A percentile compares a stretch with the other conserved stretches of the same genome.
phyloP scores from a whole-genome alignment of 2,113 vertebrate species.

The Takifugu bimaculatus region DNA sequence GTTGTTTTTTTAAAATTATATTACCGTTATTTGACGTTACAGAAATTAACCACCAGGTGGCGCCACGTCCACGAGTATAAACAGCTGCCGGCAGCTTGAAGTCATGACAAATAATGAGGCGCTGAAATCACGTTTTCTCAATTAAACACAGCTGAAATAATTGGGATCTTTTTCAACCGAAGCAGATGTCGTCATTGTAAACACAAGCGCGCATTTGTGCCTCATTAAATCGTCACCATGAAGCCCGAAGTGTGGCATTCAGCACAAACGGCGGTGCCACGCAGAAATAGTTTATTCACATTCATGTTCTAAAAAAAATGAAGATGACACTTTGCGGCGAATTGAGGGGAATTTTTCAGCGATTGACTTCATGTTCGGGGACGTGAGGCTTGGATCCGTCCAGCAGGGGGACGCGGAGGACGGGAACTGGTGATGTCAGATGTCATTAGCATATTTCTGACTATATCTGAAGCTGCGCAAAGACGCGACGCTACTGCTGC shows the following conservation, averaged over 20 bases:
- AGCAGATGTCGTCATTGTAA: not conserved
- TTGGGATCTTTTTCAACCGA: fast-evolving
- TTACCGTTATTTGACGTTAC: not conserved
- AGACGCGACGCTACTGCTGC: slow-evolving; percentile 66
- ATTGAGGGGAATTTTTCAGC: too few relatives aligned
- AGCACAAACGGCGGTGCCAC: not conserved
- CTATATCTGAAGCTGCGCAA: slow-evolving; percentile 64
- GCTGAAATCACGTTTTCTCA: not conserved
- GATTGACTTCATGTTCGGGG: not conserved
- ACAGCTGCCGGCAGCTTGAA: not conserved
- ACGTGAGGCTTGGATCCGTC: not conserved
- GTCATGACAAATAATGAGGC: not conserved
- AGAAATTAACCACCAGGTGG: slow-evolving; percentile 40
- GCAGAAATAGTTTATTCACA: not conserved
- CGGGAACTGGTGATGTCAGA: slow-evolving; percentile 66
- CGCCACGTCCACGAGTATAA: not conserved
- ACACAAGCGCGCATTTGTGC: not conserved
- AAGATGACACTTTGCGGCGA: too few relatives aligned
- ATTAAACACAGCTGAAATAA: not conserved
- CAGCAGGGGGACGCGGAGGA: slow-evolving; percentile 17
- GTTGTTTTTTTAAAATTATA: not conserved
- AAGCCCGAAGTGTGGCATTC: fast-evolving
- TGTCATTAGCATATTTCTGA: slow-evolving; percentile 74
- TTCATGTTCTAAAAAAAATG: too few relatives aligned
- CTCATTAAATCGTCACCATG: too few relatives aligned